phyloP scores from a whole-genome alignment of 2,113 vertebrate genomes.

The Scytalopus superciliaris region DNA sequence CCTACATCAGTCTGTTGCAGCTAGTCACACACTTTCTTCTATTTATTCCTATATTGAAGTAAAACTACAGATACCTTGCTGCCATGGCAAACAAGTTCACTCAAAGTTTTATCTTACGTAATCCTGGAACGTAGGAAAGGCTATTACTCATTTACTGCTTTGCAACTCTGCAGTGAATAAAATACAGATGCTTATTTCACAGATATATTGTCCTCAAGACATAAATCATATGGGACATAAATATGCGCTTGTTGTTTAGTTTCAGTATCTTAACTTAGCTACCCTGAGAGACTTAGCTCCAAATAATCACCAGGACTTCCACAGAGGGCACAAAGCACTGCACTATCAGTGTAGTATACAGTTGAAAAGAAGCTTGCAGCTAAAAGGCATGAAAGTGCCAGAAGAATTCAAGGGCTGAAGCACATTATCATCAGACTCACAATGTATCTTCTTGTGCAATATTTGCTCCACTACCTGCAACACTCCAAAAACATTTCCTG shows the following conservation, averaged over 20 bases:
- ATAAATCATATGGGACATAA: not conserved
- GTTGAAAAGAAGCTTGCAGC: not conserved
- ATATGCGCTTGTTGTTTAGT: not conserved
- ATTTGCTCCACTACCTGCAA: not conserved
- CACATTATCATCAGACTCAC: not conserved
- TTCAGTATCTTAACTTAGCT: not conserved
- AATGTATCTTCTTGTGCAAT: not conserved
- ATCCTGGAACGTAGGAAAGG: not conserved
- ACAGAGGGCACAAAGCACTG: not conserved
- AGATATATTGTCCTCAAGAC: not conserved
- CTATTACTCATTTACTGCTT: not conserved
- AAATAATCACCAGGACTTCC: not conserved
- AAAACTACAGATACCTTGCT: not conserved
- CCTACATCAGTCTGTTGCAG: too few relatives aligned
- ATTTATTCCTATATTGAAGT: not conserved
- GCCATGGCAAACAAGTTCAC: not conserved
- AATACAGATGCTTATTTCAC: not conserved
- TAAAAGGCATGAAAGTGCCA: not conserved
- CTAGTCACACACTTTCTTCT: not conserved
- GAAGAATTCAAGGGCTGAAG: not conserved
- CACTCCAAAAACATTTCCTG: not conserved
- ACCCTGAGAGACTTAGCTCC: not conserved
- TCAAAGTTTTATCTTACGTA: not conserved
- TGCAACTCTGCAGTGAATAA: not conserved
- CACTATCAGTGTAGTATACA: not conserved